These are phyloP conservation scores for Psilopsiagon aymara DNA, from an alignment of 2,113 vertebrate genomes.

Conservation along the genomic window DNA sequence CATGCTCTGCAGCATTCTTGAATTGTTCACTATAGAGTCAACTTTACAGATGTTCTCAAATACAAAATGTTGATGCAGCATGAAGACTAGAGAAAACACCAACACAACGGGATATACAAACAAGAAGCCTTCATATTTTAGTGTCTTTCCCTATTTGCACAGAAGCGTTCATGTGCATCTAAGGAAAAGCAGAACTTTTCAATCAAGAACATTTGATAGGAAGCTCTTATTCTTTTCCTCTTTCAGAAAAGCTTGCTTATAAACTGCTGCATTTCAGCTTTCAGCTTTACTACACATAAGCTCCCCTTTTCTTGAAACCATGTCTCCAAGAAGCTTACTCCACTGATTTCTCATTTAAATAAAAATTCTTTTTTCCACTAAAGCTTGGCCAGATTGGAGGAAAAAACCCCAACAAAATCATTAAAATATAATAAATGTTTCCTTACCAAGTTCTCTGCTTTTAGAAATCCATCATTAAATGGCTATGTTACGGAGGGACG, in stretches of 20 bases:
- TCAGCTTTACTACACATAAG: background rate
- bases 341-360: background rate
- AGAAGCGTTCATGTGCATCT: background rate
- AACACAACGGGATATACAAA: background rate
- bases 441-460: background rate
- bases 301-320: background rate
- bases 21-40: background rate
- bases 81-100: background rate
- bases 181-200: background rate
- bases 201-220: background rate
- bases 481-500: background rate
- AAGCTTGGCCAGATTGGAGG: accelerated
- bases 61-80: background rate
- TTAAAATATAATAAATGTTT: background rate
- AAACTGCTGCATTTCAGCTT: background rate
- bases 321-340: background rate
- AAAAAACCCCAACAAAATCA: background rate
- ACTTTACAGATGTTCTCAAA: background rate
- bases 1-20: background rate
- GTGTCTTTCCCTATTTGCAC: background rate
- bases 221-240: background rate
- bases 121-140: background rate
- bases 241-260: background rate
- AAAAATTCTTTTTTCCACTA: background rate
- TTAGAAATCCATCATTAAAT: background rate